phyloP scores from a whole-genome alignment of 2,113 vertebrate species.

The Syngnathus typhle region DNA sequence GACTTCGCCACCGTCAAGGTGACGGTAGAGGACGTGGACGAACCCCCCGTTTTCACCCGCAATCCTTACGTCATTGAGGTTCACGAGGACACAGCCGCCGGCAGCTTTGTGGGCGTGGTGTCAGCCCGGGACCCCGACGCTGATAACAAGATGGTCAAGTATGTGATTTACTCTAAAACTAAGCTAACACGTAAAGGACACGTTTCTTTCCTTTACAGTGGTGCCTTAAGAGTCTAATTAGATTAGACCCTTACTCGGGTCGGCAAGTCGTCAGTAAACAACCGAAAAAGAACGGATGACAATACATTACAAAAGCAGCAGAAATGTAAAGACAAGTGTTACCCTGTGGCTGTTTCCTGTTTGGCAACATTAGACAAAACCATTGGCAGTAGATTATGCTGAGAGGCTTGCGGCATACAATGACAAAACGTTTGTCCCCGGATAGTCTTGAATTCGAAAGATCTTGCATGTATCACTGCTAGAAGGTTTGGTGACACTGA shows the following conservation, averaged over 20 bases:
- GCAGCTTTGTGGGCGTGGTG: conserved; percentile 85
- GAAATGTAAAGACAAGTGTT: not conserved
- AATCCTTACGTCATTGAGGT: conserved; percentile 88
- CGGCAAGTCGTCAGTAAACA: not conserved
- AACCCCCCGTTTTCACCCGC: conserved; percentile 85
- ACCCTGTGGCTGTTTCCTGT: not conserved
- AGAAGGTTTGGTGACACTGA: not conserved
- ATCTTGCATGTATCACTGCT: not conserved
- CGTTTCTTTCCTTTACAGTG: not conserved
- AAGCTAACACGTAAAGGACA: not conserved
- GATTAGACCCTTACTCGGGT: conserved; percentile 43
- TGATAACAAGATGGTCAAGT: conserved; percentile 84
- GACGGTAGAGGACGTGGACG: conserved; percentile 84
- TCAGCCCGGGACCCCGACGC: conserved; percentile 86
- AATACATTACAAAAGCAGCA: not conserved
- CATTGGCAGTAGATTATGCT: not conserved
- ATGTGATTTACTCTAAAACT: conserved; percentile 33
- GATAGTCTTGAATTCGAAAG: not conserved
- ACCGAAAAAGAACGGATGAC: not conserved
- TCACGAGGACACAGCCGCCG: conserved; percentile 86
- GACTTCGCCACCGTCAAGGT: conserved; percentile 86
- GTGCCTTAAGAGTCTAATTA: conserved; percentile 34
- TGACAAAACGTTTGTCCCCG: not conserved
- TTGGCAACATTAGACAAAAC: not conserved
- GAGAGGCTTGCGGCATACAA: not conserved